phyloP scores from a whole-genome alignment of 2,113 vertebrate genomes.

The Pithys albifrons region DNA sequence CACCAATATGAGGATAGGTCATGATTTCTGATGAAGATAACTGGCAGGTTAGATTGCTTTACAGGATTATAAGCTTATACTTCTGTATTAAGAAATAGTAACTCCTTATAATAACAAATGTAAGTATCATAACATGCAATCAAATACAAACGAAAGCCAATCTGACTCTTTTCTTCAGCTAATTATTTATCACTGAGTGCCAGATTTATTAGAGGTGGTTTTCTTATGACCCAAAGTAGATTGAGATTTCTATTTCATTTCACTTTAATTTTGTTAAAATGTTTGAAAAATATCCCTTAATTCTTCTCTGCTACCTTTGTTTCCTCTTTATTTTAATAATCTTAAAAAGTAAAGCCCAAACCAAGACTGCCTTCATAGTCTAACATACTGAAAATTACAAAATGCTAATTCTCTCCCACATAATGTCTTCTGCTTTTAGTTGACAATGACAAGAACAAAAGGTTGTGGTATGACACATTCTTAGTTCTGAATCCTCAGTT shows the following conservation, averaged over 20 bases:
- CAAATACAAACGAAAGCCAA: not conserved
- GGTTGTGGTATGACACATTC: not conserved
- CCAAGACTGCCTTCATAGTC: not conserved
- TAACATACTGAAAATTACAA: not conserved
- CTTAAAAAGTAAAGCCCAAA: not conserved
- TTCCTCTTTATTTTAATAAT: not conserved
- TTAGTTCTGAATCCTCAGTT: not conserved
- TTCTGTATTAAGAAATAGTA: not conserved
- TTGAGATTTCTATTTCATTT: not conserved
- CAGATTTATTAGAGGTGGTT: not conserved
- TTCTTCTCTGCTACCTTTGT: not conserved
- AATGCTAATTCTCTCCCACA: not conserved
- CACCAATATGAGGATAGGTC: not conserved
- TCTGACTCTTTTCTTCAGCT: not conserved
- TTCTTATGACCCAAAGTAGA: not conserved
- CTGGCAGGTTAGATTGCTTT: not conserved
- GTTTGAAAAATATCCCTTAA: not conserved
- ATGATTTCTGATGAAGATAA: not conserved
- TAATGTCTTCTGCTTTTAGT: not conserved
- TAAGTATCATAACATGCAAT: not conserved
- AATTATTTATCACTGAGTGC: not conserved
- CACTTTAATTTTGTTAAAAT: not conserved
- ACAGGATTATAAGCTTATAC: not conserved
- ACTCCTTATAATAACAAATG: not conserved
- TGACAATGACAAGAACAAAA: slow-evolving; percentile 5